These are phyloP conservation scores for Sminthurinus signatus DNA, from an alignment of 1,140 invertebrate genomes.

Conservation along the genomic window DNA sequence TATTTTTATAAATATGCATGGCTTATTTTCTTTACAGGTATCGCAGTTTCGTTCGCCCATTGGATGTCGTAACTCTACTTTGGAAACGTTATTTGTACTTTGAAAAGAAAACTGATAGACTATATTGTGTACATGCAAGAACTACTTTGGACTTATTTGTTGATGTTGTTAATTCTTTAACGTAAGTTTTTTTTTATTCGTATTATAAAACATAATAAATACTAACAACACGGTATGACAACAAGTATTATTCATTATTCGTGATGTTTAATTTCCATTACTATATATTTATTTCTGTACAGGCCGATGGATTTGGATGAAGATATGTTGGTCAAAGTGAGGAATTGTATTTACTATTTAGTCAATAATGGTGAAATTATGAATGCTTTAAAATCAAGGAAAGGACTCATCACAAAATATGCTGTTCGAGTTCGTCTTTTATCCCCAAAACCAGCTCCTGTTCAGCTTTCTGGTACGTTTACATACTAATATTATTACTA, in stretches of 20 bases:
- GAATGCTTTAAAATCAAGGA: conserved; percentile 76
- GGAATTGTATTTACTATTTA: conserved; percentile 87
- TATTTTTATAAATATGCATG: too few species aligned
- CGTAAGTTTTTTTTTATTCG: conserved; percentile 75
- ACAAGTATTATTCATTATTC: too few species aligned
- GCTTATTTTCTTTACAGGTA: conserved; percentile 87
- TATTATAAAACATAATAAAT: conserved; percentile 7
- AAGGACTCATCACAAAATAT: conserved; percentile 86
- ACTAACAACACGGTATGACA: too few species aligned
- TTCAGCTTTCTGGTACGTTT: too few species aligned
- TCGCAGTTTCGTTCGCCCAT: conserved; percentile 85
- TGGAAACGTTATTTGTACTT: conserved; percentile 79
- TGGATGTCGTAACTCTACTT: conserved; percentile 78
- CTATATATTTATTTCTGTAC: too few species aligned
- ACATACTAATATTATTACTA: too few species aligned
- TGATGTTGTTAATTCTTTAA: conserved; percentile 85
- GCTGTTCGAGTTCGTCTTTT: conserved; percentile 60
- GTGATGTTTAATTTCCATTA: too few species aligned
- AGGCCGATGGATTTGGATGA: conserved; percentile 77
- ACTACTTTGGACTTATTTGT: conserved; percentile 85
- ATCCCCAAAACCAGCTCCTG: conserved; percentile 48
- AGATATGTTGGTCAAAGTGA: conserved; percentile 63
- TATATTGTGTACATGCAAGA: conserved; percentile 69
- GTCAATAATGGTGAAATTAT: conserved; percentile 72
- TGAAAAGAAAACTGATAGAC: conserved; percentile 59